phyloP scores from a whole-genome alignment of 2,797 vertebrate genomes.

The Danio kyathit region DNA sequence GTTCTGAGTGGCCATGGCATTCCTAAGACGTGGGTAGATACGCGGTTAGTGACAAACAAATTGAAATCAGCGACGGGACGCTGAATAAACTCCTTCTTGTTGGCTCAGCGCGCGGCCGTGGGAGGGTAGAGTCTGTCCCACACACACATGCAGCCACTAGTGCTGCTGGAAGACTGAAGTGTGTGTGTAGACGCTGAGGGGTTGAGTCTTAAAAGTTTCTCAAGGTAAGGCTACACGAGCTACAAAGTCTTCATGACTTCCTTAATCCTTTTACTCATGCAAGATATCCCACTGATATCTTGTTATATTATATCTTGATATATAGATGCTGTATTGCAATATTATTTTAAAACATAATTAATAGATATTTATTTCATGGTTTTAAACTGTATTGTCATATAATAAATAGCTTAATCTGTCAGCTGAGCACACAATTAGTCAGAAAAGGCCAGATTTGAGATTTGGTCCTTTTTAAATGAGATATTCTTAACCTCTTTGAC shows the following conservation, averaged over 20 bases:
- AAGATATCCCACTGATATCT: not conserved
- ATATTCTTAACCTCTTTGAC: too few relatives aligned
- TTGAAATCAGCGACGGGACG: slow-evolving; percentile 58
- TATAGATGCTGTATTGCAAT: too few relatives aligned
- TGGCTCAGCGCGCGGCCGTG: slow-evolving; percentile 20
- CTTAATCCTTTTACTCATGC: not conserved
- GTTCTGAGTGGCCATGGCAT: slow-evolving; percentile 82
- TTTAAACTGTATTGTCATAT: too few relatives aligned
- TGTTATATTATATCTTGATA: not conserved
- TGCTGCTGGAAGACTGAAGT: not conserved
- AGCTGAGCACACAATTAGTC: too few relatives aligned
- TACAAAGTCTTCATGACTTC: not conserved
- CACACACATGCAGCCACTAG: slow-evolving; percentile 9
- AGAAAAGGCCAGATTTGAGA: too few relatives aligned
- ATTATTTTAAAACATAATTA: too few relatives aligned
- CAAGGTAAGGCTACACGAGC: not conserved
- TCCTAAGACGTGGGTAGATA: slow-evolving; percentile 74
- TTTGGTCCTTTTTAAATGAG: too few relatives aligned
- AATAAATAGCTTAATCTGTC: too few relatives aligned
- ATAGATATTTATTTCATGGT: too few relatives aligned
- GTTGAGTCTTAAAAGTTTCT: slow-evolving; percentile 29
- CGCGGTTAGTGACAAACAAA: slow-evolving; percentile 47
- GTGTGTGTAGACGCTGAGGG: not conserved
- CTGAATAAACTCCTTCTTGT: slow-evolving; percentile 41
- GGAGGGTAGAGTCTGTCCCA: slow-evolving; percentile 27